phyloP scores from a whole-genome alignment of 2,888 invertebrate genomes.

The Chalcosyrphus nemorum region DNA sequence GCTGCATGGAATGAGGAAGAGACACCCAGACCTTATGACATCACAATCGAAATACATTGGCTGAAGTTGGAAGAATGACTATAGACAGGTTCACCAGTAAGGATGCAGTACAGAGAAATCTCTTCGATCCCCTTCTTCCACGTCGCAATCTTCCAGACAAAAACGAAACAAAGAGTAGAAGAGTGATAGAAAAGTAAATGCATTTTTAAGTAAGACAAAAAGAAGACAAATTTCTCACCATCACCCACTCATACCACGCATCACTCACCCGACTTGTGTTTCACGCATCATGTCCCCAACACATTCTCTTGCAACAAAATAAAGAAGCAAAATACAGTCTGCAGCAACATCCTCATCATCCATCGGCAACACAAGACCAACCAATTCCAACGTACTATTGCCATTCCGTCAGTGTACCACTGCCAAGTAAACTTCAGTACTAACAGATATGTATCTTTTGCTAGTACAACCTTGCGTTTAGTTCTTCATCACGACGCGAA shows the following conservation, averaged over 20 bases:
- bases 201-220: too few relatives aligned
- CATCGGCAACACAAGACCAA: slow-evolving; percentile 55
- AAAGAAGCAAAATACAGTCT: slow-evolving; percentile 22
- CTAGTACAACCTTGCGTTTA: slow-evolving; percentile 57
- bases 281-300: not conserved
- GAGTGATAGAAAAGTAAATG: too few relatives aligned
- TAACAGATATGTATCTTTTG: slow-evolving; percentile 52
- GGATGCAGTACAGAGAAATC: too few relatives aligned
- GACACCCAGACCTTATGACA: too few relatives aligned
- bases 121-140: too few relatives aligned
- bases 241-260: not conserved
- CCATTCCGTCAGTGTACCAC: slow-evolving; percentile 9
- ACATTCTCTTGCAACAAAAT: slow-evolving; percentile 30
- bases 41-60: too few relatives aligned
- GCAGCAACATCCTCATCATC: slow-evolving; percentile 50
- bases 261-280: not conserved
- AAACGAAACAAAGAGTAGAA: not conserved
- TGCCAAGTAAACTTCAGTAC: slow-evolving; percentile 16
- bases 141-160: too few relatives aligned
- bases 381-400: not conserved
- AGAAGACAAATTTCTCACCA: not conserved
- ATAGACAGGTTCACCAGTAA: too few relatives aligned
- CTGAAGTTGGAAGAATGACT: too few relatives aligned
- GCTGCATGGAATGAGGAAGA: too few relatives aligned
- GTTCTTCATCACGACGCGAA: slow-evolving; percentile 55